A percentile compares a stretch with the other conserved stretches of the same genome.
phyloP scores from a whole-genome alignment of 2,888 invertebrate genomes.

The Conops quadrifasciatus region DNA sequence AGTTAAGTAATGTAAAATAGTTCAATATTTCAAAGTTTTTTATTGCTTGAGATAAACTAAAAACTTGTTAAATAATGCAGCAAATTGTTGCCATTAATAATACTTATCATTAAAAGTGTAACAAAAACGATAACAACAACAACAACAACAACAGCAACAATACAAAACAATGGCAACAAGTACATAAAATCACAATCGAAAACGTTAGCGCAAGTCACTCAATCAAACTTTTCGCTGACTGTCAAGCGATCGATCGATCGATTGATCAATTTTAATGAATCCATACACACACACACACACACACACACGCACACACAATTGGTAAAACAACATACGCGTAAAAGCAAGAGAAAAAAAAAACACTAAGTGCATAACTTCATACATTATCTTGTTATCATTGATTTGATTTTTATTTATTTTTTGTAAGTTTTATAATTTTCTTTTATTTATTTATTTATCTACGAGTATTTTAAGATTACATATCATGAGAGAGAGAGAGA shows the following conservation, averaged over 20 bases:
- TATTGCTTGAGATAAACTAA: neutral
- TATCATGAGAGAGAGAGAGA: neutral
- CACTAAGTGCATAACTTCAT: neutral
- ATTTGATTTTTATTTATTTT: neutral
- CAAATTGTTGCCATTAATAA: neutral
- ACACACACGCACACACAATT: too few species aligned
- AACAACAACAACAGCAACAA: neutral
- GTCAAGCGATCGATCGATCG: constrained; percentile 21
- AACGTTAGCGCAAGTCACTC: constrained; percentile 25
- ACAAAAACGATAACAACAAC: neutral
- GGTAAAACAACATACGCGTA: too few species aligned
- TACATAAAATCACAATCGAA: constrained; percentile 9
- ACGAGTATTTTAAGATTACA: neutral
- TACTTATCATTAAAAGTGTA: neutral
- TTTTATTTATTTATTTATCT: constrained; percentile 21
- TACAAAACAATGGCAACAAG: neutral
- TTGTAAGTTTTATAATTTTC: constrained; percentile 5
- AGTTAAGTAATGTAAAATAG: neutral
- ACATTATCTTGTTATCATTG: neutral
- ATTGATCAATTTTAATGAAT: constrained; percentile 10
- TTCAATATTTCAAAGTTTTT: neutral
- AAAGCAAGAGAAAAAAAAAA: neutral
- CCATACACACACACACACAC: too few species aligned
- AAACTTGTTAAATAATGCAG: neutral
- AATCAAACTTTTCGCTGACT: constrained; percentile 17